A percentile compares a stretch with the other conserved stretches of the same genome.
Evolutionary conservation across 2,113 vertebrate species (phyloP).

Genomic region (Syngnathus floridae): DNA sequence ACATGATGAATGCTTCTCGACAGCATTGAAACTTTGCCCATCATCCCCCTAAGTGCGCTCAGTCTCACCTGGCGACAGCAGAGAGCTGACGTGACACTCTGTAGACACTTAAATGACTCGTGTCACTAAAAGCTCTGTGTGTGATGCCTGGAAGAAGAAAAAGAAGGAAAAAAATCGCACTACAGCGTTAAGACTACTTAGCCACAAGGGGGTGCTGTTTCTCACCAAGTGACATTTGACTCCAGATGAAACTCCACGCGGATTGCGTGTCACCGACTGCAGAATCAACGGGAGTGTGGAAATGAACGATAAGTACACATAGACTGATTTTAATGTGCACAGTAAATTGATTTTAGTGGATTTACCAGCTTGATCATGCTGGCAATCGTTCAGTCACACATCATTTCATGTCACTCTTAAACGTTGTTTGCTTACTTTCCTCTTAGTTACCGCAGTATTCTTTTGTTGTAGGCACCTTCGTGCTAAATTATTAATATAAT

Average conservation of each 20-base stretch:
- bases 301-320: constrained; percentile 36
- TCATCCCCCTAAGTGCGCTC: constrained; percentile 41
- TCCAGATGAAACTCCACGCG: constrained; percentile 19
- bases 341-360: constrained; percentile 53
- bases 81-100: constrained; percentile 36
- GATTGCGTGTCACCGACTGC: constrained; percentile 15
- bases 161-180: constrained; percentile 27
- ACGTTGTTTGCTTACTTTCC: constrained; percentile 77
- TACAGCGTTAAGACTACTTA: constrained; percentile 54
- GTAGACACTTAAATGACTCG: constrained; percentile 34
- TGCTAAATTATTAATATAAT: constrained; percentile 93
- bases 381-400: constrained; percentile 67
- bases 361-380: constrained; percentile 47
- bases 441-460: constrained; percentile 88
- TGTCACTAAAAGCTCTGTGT: constrained; percentile 56
- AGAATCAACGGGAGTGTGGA: constrained; percentile 60
- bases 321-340: constrained; percentile 48
- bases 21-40: constrained; percentile 54
- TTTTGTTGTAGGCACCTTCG: constrained; percentile 67
- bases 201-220: constrained; percentile 55
- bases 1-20: constrained; percentile 54
- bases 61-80: constrained; percentile 43
- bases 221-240: constrained; percentile 18
- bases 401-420: constrained; percentile 74
- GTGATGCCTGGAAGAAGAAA: constrained; percentile 9